Evolutionary conservation across 2,113 vertebrate genomes (phyloP).

Genomic region (Eulemur rufifrons): DNA sequence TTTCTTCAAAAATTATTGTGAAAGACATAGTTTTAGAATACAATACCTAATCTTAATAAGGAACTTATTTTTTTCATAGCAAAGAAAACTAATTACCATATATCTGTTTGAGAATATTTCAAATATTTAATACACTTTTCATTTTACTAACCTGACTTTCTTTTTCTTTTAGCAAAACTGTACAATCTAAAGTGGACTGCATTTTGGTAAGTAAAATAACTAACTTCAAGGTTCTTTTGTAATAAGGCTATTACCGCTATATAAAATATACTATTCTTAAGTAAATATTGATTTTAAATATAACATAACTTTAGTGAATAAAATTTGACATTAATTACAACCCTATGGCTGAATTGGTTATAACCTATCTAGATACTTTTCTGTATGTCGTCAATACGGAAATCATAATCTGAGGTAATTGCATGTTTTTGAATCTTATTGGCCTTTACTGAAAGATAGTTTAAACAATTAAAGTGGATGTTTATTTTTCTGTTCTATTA

Average conservation of each 20-base stretch:
- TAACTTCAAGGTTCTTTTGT: slow-evolving; percentile 58
- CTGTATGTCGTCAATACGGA: slow-evolving; percentile 24
- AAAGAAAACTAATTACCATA: not conserved
- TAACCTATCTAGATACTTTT: slow-evolving; percentile 3
- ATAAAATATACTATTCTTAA: slow-evolving; percentile 15
- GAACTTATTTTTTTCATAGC: not conserved
- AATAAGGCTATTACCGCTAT: not conserved
- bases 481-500: slow-evolving; percentile 18
- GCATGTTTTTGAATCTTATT: slow-evolving; percentile 41
- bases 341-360: not conserved
- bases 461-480: not conserved
- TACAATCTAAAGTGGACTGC: slow-evolving; percentile 99
- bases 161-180: slow-evolving; percentile 94
- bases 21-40: not conserved
- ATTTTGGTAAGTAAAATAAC: slow-evolving; percentile 95
- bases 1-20: not conserved
- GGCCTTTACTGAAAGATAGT: slow-evolving; percentile 43
- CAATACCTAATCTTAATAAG: not conserved
- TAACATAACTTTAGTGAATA: slow-evolving; percentile 28
- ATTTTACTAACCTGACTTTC: slow-evolving; percentile 79
- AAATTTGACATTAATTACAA: slow-evolving; percentile 6
- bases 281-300: slow-evolving; percentile 40
- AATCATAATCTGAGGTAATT: slow-evolving; percentile 13
- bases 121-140: slow-evolving; percentile 54
- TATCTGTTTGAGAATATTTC: slow-evolving; percentile 31